Conservation (phyloP, 2,797 vertebrate species). For the Phalloptychus januarius region DNA sequence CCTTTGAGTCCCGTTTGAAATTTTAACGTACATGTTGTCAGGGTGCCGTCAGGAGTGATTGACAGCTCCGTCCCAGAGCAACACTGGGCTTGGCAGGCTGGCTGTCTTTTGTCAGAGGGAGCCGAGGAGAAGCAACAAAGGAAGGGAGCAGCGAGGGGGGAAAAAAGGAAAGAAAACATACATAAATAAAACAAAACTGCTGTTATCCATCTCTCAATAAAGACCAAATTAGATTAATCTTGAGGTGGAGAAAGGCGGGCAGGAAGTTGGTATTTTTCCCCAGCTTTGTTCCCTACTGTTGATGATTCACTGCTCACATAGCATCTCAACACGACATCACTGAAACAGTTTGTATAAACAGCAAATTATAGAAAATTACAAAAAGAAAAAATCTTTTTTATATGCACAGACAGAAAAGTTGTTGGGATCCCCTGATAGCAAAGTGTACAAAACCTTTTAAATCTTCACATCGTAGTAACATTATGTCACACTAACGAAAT, state of each 20-base stretch:
- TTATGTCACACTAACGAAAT: not conserved
- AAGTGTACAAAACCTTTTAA: not conserved
- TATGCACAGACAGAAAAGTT: not conserved
- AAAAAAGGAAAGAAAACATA: slow-evolving; percentile 68
- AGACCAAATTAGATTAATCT: slow-evolving; percentile 85
- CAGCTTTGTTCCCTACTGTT: slow-evolving; percentile 69
- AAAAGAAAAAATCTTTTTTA: slow-evolving; percentile 4
- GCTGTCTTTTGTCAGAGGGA: slow-evolving; percentile 86
- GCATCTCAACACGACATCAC: slow-evolving; percentile 71
- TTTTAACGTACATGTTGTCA: slow-evolving; percentile 88
- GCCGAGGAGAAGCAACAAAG: slow-evolving; percentile 84
- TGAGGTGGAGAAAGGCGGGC: slow-evolving; percentile 65
- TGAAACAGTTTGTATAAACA: slow-evolving; percentile 61
- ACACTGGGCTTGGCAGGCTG: slow-evolving; percentile 84
- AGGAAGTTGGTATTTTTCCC: slow-evolving; percentile 68
- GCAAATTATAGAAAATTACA: slow-evolving; percentile 31
- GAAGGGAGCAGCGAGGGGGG: slow-evolving; percentile 73
- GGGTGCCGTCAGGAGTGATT: slow-evolving; percentile 86
- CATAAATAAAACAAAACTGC: slow-evolving; percentile 87
- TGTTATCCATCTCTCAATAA: slow-evolving; percentile 83
- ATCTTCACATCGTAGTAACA: not conserved
- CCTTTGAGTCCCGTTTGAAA: slow-evolving; percentile 87
- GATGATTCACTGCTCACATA: slow-evolving; percentile 63
- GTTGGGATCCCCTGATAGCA: not conserved
- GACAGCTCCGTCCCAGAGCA: slow-evolving; percentile 87